Evolutionary conservation across 2,113 vertebrate genomes (phyloP).

Genomic region (Pardalotus punctatus): DNA sequence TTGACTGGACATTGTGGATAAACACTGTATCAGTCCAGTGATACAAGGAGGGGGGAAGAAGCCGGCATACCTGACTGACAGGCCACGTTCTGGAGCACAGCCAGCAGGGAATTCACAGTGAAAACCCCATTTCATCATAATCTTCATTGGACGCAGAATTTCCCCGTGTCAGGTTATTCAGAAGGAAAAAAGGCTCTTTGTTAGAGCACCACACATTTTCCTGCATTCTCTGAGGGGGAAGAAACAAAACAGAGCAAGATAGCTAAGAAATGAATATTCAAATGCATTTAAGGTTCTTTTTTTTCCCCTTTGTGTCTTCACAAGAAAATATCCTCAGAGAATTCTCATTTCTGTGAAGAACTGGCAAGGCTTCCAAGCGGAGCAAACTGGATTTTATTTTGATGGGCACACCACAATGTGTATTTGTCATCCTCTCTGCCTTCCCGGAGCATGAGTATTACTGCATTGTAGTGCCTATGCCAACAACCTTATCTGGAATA

Average conservation of each 20-base stretch:
- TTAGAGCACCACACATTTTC: not conserved
- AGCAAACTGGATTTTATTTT: not conserved
- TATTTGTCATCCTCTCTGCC: not conserved
- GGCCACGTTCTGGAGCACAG: not conserved
- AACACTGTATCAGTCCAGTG: not conserved
- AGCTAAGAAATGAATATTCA: slow-evolving; percentile 2
- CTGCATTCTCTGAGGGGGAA: not conserved
- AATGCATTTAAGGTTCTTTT: not conserved
- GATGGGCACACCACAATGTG: not conserved
- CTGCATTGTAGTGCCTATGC: not conserved
- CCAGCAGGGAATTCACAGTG: not conserved
- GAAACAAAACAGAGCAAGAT: not conserved
- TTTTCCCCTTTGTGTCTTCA: not conserved
- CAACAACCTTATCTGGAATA: not conserved
- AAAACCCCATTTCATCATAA: not conserved
- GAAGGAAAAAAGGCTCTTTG: not conserved
- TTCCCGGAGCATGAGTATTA: not conserved
- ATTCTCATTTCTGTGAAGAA: not conserved
- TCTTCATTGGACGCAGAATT: not conserved
- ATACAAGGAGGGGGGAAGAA: no score
- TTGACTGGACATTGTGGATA: not conserved
- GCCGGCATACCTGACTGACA: slow-evolving; percentile 2
- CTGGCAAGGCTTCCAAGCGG: not conserved
- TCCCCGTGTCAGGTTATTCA: not conserved
- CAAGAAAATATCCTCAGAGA: slow-evolving; percentile 22